phyloP scores from a whole-genome alignment of 2,113 vertebrate genomes.

The Bubalus kerabau region DNA sequence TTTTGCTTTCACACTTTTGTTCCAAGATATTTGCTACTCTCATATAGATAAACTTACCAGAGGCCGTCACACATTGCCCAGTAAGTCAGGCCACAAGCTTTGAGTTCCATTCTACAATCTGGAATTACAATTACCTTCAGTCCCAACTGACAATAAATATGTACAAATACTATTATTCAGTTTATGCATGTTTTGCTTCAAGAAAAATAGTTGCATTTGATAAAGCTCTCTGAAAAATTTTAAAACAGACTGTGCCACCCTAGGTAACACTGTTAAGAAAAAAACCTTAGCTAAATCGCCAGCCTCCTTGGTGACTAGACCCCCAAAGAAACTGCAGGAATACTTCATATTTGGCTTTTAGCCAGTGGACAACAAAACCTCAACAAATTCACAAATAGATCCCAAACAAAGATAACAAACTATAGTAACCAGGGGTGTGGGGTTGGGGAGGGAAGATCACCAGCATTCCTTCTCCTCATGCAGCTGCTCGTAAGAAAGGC shows the following conservation, averaged over 20 bases:
- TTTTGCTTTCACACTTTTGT: neutral
- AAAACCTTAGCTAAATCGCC: neutral
- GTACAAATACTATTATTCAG: neutral
- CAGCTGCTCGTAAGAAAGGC: neutral
- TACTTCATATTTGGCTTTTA: neutral
- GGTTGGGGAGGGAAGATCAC: neutral
- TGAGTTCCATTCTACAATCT: neutral
- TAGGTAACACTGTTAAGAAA: neutral
- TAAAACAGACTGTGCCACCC: neutral
- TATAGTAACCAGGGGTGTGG: neutral
- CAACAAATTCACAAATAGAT: neutral
- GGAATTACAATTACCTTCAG: neutral
- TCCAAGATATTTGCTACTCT: neutral
- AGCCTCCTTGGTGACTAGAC: neutral
- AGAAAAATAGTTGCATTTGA: neutral
- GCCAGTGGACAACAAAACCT: neutral
- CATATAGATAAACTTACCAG: neutral
- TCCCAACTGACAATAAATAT: neutral
- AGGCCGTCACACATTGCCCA: neutral
- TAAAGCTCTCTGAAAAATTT: neutral
- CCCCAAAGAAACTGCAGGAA: neutral
- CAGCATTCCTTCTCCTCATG: neutral
- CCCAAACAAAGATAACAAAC: no score
- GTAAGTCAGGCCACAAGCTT: neutral
- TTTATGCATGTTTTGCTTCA: neutral